Evolutionary conservation across 1,140 invertebrate genomes (phyloP), one percentile per base, ranked within the genome.

Genomic region (Drosophila dunni): DNA sequence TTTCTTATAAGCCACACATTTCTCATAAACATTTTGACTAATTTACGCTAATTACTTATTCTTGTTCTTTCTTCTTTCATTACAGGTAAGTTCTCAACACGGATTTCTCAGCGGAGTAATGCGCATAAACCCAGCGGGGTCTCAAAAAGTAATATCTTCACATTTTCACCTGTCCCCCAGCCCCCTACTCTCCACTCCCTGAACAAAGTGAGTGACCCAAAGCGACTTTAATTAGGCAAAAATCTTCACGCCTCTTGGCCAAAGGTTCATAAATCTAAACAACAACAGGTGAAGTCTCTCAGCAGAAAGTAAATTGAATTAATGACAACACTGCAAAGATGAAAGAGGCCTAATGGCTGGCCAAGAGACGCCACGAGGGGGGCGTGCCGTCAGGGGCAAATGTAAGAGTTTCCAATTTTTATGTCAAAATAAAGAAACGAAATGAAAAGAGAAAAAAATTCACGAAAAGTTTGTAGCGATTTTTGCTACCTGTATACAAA

Each of bases 1-100:
- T 74, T 81, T 73, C 53, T 58, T 67, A 78, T 81, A 85, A 71
- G 69, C 74, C 44, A 65, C 62, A 57, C 38, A 29, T 29, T 63
- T 75, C 57, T 58, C 46, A 51, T 69, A 63, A 72, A 60, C 36
- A 50, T 79, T 76, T 56, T 73, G 48, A 40, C 75, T 88, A 88
- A 88, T 86, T 83, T 83, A 46, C 61, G 72, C 84, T 83, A 86
- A 86, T 86, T 88, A 86, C 82, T 88, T 68, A 88, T 86, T 54
- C 73, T 70, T 65, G 24, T 73, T 66, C 46, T 73, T 63, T 75
- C 62, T 64, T 86, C 75, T 89, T 82, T 57, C 79, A 78, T 88
- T 84, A 70, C 84, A 88, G 84, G 84, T 88, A 88, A 88, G 84
- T 89, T 80, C 72, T 62, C 82, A 63, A 50, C 75, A 33, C n/a